A percentile compares a stretch with the other conserved stretches of the same genome.
Evolutionary conservation across 2,888 invertebrate species (phyloP).

Genomic region (Megamerina dolium): DNA sequence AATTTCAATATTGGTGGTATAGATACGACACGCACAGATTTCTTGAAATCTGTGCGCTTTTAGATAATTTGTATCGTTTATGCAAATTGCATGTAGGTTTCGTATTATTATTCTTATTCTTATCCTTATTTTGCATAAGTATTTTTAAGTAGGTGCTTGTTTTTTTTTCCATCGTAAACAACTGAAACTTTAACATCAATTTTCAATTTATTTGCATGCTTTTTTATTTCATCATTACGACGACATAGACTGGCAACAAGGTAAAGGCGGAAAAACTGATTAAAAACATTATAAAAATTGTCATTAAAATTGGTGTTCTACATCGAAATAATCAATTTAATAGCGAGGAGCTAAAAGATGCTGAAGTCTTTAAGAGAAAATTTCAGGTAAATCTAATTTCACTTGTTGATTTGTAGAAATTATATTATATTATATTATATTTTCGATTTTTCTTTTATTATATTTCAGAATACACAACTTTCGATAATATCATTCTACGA

Average conservation of each 20-base stretch:
- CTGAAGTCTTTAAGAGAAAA: slow-evolving; percentile 62
- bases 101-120: not conserved
- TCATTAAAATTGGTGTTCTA: slow-evolving; percentile 77
- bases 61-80: slow-evolving; percentile 83
- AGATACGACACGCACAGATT: too few species aligned
- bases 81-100: slow-evolving; percentile 65
- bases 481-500: slow-evolving; percentile 82
- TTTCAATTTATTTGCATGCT: not conserved
- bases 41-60: too few species aligned
- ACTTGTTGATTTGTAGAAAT: not conserved
- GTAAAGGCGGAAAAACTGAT: slow-evolving; percentile 91
- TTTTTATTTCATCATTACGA: slow-evolving; percentile 1
- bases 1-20: too few species aligned
- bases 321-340: slow-evolving; percentile 76
- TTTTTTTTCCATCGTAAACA: not conserved
- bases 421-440: not conserved
- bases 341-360: slow-evolving; percentile 66
- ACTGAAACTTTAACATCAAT: not conserved
- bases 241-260: slow-evolving; percentile 62
- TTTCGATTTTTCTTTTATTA: not conserved
- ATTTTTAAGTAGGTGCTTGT: not conserved
- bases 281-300: slow-evolving; percentile 93
- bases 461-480: slow-evolving; percentile 71
- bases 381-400: slow-evolving; percentile 53
- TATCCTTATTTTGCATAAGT: not conserved